Base-by-base conservation (phyloP, 2,113 vertebrate genomes). In the crab-eating macaque (Macaca fascicularis) region DNA sequence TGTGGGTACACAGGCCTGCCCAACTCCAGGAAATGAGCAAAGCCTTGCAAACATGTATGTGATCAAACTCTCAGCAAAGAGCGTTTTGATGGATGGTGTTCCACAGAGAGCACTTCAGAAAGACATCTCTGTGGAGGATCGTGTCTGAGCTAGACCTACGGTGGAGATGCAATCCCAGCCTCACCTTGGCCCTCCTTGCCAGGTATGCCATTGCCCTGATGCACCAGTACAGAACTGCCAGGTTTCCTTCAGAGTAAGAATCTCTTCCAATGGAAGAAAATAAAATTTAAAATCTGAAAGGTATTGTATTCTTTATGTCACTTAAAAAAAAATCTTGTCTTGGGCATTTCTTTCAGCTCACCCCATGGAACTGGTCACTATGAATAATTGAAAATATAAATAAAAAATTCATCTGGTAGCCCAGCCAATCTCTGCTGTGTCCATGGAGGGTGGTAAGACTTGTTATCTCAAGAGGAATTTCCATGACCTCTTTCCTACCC, bases 311-410 rank as follows among this genome's bases (percentile, higher is more conserved):
- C 43, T 59, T 82, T 50, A 23, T 45, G 50, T 50, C 35, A 50
- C 79, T 89, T 52, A 59, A 27, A 92, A 78, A 78, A 16, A 23
- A 16, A 19, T n/a, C 32, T 30, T 50, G 35, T 79, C 40, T 80
- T 45, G 30, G 75, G 38, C 19, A 81, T 67, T 82, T 95, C 55
- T 80, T 84, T 79, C 83, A 89, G 89, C 79, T 70, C 74, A 59
- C 14, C 6, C 27, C 69, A 22, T 9, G 85, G 94, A 89, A 89
- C 4, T 84, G 52, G 86, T 93, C 76, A 80, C 75, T 5, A 55
- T 83, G 40, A 96, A 93, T 93, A 81, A 75, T 70, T 70, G 38
- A 83, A 93, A 95, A 55, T 17, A 50, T 11, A 83, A 90, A 87
- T 90, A 76, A 95, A 95, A 95, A 67, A 76, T 84, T 64, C 50